Percentiles rank a stretch among this genome's conserved stretches.
phyloP scores from a whole-genome alignment of 1,140 invertebrate genomes.

The Globodera ellingtonae region DNA sequence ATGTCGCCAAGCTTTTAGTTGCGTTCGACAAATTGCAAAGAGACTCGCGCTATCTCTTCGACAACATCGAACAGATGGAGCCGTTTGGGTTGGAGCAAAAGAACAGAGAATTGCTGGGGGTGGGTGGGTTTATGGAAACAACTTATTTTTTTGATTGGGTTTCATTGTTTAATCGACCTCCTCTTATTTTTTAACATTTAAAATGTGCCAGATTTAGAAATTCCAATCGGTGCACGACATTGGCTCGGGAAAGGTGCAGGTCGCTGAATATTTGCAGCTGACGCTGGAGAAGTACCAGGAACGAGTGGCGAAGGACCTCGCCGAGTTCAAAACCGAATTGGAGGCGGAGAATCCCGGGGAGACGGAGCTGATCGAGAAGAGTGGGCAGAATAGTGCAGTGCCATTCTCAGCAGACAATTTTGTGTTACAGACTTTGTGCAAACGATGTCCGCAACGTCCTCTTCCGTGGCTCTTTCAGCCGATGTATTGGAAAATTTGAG shows the following conservation, averaged over 20 bases:
- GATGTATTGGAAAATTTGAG: conserved; percentile 2
- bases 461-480: not conserved
- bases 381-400: conserved; percentile 8
- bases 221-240: conserved; percentile 30
- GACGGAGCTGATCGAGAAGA: conserved; percentile 38
- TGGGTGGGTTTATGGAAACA: not conserved
- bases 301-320: conserved; percentile 34
- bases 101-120: conserved; percentile 21
- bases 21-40: conserved; percentile 23
- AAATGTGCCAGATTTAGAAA: not conserved
- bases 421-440: conserved; percentile 1
- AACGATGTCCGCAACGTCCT: not conserved
- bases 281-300: conserved; percentile 40
- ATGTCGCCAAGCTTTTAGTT: conserved; percentile 3
- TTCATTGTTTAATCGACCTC: too few relatives aligned
- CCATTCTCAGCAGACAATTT: not conserved
- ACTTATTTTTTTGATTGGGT: not conserved
- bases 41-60: conserved; percentile 35
- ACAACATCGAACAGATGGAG: conserved; percentile 21
- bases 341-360: conserved; percentile 38
- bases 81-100: conserved; percentile 1
- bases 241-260: conserved; percentile 28
- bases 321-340: conserved; percentile 40
- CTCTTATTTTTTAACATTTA: too few relatives aligned
- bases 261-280: conserved; percentile 34